Evolutionary conservation across 2,888 invertebrate species (phyloP), one percentile per base, ranked within the genome.

Genomic region (Stomorhina lunata): DNA sequence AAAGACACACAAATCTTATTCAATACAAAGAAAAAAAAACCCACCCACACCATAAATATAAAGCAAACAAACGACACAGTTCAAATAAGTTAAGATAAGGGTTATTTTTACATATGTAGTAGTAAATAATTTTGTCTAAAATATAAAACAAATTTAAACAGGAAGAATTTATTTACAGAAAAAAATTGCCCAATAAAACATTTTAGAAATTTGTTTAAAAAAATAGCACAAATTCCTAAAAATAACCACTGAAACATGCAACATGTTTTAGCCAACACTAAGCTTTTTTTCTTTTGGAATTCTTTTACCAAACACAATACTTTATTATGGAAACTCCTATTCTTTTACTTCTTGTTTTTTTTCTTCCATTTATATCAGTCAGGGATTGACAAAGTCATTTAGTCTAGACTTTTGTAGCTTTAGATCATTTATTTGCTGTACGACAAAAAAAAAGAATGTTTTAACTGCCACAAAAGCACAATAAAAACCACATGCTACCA

Each of bases 1-100:
- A 69, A 57, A 43, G 25, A 57, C 55, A 32, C n/a, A 69, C 40
- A 69, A 69, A 69, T 57, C 43, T 57, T 45, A 20, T 32, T n/a
- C n/a, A n/a, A n/a, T 22, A 22, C 32, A 57, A 45, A 29, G 45
- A 48, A 9, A 22, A 7, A 22, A 20, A 20, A 10, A 48, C 2
- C 20, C 57, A 22, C 43, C 55, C 29, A 43, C 20, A 32, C 22
- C 29, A 27, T 29, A 27, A 34, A 34, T 32, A 15, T 22, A 37
- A 25, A 3, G 15, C 40, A 25, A 25, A 25, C 25, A 15, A 37
- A 68, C 12, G 25, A 37, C 15, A 68, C 17, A 27, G 27, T 37
- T 68, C 68, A 27, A 68, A 22, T 17, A 40, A 37, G 22, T n/a
- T 40, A 40, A 61, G 25, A 61, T 20, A 25, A n/a, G n/a, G n/a